A percentile compares a stretch with the other conserved stretches of the same genome.
phyloP scores from a whole-genome alignment of 1,140 invertebrate species.

The Drosophila bocki region DNA sequence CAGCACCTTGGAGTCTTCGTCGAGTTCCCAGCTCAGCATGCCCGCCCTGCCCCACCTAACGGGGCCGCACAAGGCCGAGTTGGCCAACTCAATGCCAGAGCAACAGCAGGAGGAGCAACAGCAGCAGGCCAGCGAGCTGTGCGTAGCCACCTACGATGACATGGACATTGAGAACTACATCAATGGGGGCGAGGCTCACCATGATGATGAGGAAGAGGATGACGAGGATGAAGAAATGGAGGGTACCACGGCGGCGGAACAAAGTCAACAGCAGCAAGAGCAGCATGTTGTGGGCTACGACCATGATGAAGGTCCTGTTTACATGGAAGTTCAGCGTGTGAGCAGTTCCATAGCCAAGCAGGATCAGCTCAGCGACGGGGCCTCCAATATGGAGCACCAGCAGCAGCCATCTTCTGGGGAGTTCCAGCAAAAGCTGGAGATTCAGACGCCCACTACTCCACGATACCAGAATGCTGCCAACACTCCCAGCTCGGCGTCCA shows the following conservation, averaged over 20 bases:
- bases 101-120: constrained; percentile 56
- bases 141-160: constrained; percentile 74
- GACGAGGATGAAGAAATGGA: constrained; percentile 71
- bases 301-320: constrained; percentile 57
- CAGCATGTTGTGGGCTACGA: constrained; percentile 64
- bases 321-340: constrained; percentile 61
- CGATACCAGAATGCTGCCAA: constrained; percentile 45
- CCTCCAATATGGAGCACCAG: constrained; percentile 52
- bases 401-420: constrained; percentile 41
- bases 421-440: constrained; percentile 57
- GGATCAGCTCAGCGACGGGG: constrained; percentile 40
- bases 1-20: constrained; percentile 42
- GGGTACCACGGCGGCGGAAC: constrained; percentile 43
- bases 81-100: constrained; percentile 31
- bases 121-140: constrained; percentile 61
- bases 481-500: constrained; percentile 49
- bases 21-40: constrained; percentile 58
- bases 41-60: constrained; percentile 59
- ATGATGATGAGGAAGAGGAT: constrained; percentile 59
- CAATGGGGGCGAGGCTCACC: constrained; percentile 71
- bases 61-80: constrained; percentile 62
- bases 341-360: constrained; percentile 48
- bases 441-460: constrained; percentile 52
- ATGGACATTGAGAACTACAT: constrained; percentile 83
- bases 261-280: constrained; percentile 39